Evolutionary conservation across 1,140 invertebrate genomes (phyloP).

Genomic region (Pseudomyrmex concolor): DNA sequence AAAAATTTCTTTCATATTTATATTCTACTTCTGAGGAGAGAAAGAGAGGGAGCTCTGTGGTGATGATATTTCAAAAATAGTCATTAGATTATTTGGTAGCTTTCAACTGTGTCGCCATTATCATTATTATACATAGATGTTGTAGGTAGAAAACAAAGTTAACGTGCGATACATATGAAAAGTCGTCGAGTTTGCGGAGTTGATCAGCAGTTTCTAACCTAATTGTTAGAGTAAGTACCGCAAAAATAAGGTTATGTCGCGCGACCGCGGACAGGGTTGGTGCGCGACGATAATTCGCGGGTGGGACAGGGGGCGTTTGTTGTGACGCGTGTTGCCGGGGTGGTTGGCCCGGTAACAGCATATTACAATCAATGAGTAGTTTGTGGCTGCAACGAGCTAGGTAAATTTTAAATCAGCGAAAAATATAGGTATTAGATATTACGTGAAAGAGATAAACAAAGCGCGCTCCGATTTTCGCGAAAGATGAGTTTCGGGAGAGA

Average conservation of each 20-base stretch:
- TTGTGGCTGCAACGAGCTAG: constrained; percentile 28
- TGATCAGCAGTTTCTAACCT: constrained; percentile 49
- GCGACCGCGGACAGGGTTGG: constrained; percentile 35
- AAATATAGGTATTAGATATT: constrained; percentile 15
- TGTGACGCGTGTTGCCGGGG: constrained; percentile 81
- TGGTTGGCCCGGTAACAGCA: constrained; percentile 84
- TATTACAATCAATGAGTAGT: constrained; percentile 78
- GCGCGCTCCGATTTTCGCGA: background rate
- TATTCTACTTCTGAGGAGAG: background rate
- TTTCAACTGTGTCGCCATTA: background rate
- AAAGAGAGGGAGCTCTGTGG: background rate
- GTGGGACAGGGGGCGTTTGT: constrained; percentile 74
- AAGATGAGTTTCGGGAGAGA: constrained; percentile 9
- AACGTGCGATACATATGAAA: background rate
- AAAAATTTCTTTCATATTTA: background rate
- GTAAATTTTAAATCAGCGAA: constrained; percentile 61
- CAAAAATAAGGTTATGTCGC: constrained; percentile 73
- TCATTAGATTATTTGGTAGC: background rate
- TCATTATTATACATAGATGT: background rate
- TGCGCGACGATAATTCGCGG: constrained; percentile 45
- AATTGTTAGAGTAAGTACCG: constrained; percentile 42
- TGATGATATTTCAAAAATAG: background rate
- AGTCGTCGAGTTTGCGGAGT: background rate
- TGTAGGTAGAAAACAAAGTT: background rate
- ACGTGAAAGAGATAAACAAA: too few relatives aligned